A percentile compares a stretch with the other conserved stretches of the same genome.
Conservation (phyloP, 1,140 invertebrate species). For the Pachypsylla venusta region DNA sequence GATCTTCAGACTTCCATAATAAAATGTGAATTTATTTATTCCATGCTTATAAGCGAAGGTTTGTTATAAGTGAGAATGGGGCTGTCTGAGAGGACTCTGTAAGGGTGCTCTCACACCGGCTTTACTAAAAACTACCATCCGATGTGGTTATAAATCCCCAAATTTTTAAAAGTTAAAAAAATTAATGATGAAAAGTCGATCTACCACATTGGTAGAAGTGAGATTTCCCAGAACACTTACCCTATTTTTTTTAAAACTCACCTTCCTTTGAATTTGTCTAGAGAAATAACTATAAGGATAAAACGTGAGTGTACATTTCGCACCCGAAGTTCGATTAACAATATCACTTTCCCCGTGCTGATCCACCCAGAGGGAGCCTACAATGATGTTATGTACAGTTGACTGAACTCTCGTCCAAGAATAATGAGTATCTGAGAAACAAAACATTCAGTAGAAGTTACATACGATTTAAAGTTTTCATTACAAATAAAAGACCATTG, state of each 20-base stretch:
- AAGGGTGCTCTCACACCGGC: too few species aligned
- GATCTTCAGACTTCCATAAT: too few species aligned
- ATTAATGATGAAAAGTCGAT: slow-evolving; percentile 6
- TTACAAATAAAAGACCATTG: too few species aligned
- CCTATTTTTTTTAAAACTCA: slow-evolving; percentile 25
- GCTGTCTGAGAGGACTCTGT: too few species aligned
- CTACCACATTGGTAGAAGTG: too few species aligned
- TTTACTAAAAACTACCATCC: too few species aligned
- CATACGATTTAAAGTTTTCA: not conserved
- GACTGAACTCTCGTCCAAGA: slow-evolving; percentile 97
- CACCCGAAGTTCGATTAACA: slow-evolving; percentile 67
- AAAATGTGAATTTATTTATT: too few species aligned
- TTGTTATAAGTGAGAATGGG: too few species aligned
- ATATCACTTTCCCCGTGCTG: slow-evolving; percentile 99
- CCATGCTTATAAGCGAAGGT: too few species aligned
- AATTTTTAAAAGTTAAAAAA: slow-evolving; percentile 5
- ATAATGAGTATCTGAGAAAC: slow-evolving; percentile 63
- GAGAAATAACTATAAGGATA: slow-evolving; percentile 97
- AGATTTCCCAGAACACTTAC: too few species aligned
- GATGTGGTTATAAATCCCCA: not conserved
- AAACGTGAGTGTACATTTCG: slow-evolving; percentile 91
- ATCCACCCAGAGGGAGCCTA: slow-evolving; percentile 98
- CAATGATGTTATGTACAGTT: slow-evolving; percentile 98
- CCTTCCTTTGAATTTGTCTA: slow-evolving; percentile 70
- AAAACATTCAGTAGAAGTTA: not conserved